Conservation (phyloP, 2,888 invertebrate genomes). For the Eilema caniola region DNA sequence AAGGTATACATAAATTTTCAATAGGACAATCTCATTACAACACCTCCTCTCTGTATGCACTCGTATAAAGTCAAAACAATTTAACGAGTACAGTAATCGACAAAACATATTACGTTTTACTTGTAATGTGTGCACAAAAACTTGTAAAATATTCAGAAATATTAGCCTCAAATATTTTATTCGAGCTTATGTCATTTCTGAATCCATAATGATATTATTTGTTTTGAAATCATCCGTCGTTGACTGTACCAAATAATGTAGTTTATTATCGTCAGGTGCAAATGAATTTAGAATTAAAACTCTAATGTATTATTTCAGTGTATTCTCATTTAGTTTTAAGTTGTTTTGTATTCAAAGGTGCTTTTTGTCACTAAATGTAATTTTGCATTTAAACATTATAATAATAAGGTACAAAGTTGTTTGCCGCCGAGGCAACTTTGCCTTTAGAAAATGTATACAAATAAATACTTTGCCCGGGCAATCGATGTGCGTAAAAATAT, state of each 20-base stretch:
- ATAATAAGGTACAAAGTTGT: constrained; percentile 46
- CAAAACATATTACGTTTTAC: too few relatives aligned
- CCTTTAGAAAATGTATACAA: too few relatives aligned
- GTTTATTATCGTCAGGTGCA: not conserved
- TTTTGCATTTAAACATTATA: constrained; percentile 45
- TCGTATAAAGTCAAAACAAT: not conserved
- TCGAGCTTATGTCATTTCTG: not conserved
- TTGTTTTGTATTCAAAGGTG: constrained; percentile 12
- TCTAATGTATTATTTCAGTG: constrained; percentile 26
- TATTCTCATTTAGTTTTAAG: constrained; percentile 15
- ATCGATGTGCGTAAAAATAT: not conserved
- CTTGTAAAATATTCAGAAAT: too few relatives aligned
- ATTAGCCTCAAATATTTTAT: too few relatives aligned
- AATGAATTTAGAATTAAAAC: constrained; percentile 15
- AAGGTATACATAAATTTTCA: too few relatives aligned
- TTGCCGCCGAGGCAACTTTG: too few relatives aligned
- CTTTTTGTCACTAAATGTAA: constrained; percentile 26
- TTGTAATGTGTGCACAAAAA: too few relatives aligned
- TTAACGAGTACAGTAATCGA: too few relatives aligned
- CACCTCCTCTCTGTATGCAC: not conserved
- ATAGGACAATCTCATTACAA: not conserved
- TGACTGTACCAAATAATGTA: too few relatives aligned
- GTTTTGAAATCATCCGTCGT: not conserved
- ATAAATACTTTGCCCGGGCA: not conserved
- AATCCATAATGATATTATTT: not conserved